A percentile compares a stretch with the other conserved stretches of the same genome.
phyloP scores from a whole-genome alignment of 2,113 vertebrate genomes.

The Gasterosteus aculeatus region DNA sequence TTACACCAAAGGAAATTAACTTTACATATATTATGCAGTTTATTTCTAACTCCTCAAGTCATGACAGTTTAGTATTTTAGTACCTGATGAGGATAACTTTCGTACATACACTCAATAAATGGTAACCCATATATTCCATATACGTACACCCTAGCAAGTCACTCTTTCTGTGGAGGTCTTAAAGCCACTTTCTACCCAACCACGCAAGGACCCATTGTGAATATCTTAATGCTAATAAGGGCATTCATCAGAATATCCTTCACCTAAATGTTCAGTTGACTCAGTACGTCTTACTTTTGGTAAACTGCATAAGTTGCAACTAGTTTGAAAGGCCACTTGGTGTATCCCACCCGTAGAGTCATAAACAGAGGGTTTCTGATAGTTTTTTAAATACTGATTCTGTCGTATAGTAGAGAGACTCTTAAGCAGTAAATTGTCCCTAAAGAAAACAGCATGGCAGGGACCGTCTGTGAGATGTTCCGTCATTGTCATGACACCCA shows the following conservation, averaged over 20 bases:
- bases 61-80: conserved; percentile 33
- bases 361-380: conserved; percentile 1
- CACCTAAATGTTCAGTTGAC: neutral
- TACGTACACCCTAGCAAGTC: neutral
- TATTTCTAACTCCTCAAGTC: neutral
- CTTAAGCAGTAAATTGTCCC: conserved; percentile 33
- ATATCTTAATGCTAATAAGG: neutral
- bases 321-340: neutral
- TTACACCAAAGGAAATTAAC: conserved; percentile 1
- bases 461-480: conserved; percentile 48
- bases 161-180: neutral
- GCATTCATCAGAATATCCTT: neutral
- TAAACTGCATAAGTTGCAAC: neutral
- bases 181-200: neutral
- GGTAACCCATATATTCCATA: conserved; percentile 1
- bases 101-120: neutral
- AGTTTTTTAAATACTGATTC: conserved; percentile 5
- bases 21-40: neutral
- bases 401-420: conserved; percentile 18
- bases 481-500: conserved; percentile 54
- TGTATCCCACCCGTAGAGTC: neutral
- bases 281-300: conserved; percentile 3
- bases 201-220: neutral
- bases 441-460: conserved; percentile 31
- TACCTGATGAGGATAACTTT: conserved; percentile 7